Evolutionary conservation across 2,888 invertebrate genomes (phyloP).

Genomic region (Drosophila austrosaltans): DNA sequence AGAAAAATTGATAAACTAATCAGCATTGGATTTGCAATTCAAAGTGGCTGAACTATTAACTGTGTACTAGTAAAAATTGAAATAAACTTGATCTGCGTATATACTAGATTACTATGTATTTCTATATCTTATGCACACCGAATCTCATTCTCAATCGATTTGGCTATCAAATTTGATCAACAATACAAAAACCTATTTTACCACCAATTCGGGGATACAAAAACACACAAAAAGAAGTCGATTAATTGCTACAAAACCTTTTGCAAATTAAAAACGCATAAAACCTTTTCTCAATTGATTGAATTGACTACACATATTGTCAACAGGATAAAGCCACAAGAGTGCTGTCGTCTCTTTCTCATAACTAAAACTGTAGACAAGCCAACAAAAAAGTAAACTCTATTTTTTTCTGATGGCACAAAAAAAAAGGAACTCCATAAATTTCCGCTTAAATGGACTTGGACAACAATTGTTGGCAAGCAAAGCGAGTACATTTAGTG

Average conservation of each 20-base stretch:
- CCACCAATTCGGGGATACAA: too few species aligned
- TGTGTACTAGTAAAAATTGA: too few species aligned
- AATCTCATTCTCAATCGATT: too few species aligned
- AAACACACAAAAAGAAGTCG: neutral
- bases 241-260: neutral
- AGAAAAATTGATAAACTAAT: too few species aligned
- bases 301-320: conserved; percentile 4
- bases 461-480: neutral
- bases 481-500: conserved; percentile 15
- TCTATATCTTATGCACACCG: too few species aligned
- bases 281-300: neutral
- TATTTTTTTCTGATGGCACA: conserved; percentile 39
- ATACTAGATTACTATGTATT: too few species aligned
- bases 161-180: too few species aligned
- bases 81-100: too few species aligned
- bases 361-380: conserved; percentile 30
- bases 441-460: conserved; percentile 32
- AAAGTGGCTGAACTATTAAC: too few species aligned
- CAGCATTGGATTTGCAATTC: too few species aligned
- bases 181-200: too few species aligned
- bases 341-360: neutral
- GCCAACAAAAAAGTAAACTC: conserved; percentile 32
- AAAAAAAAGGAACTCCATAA: conserved; percentile 14
- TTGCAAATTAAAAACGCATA: neutral
- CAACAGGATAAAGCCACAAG: neutral